Evolutionary conservation across 2,113 vertebrate genomes (phyloP).

Genomic region (Hypanus sabinus): DNA sequence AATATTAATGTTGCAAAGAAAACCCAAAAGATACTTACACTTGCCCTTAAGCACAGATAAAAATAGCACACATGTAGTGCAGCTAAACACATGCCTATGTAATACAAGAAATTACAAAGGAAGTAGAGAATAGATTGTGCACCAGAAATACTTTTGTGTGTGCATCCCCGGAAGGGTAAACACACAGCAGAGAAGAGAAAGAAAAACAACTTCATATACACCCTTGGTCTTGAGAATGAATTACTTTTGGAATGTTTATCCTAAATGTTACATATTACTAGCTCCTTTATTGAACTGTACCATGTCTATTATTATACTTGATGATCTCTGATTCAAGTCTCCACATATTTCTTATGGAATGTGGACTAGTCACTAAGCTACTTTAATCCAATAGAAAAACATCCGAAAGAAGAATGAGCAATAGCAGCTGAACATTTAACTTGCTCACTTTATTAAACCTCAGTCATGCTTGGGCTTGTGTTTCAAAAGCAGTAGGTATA

Average conservation of each 20-base stretch:
- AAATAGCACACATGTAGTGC: no score
- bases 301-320: neutral
- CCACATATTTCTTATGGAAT: neutral
- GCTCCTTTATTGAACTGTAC: neutral
- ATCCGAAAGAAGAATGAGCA: neutral
- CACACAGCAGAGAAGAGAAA: neutral
- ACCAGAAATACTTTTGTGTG: neutral
- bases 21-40: neutral
- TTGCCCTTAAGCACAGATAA: neutral
- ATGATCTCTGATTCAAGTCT: neutral
- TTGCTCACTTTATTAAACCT: neutral
- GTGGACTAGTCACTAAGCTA: no score
- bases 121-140: neutral
- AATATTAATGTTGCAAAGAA: neutral
- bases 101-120: neutral
- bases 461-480: neutral
- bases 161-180: conserved; percentile 6
- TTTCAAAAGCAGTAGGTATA: neutral
- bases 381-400: neutral
- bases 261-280: neutral
- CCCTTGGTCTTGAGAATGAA: neutral
- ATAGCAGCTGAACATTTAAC: neutral
- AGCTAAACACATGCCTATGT: conserved; percentile 24
- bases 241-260: conserved; percentile 2
- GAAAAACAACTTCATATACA: neutral